Percentiles rank a stretch among this genome's conserved stretches.
These are phyloP conservation scores for Cephus pulcher DNA, from an alignment of 2,888 invertebrate species.

Conservation along the genomic window DNA sequence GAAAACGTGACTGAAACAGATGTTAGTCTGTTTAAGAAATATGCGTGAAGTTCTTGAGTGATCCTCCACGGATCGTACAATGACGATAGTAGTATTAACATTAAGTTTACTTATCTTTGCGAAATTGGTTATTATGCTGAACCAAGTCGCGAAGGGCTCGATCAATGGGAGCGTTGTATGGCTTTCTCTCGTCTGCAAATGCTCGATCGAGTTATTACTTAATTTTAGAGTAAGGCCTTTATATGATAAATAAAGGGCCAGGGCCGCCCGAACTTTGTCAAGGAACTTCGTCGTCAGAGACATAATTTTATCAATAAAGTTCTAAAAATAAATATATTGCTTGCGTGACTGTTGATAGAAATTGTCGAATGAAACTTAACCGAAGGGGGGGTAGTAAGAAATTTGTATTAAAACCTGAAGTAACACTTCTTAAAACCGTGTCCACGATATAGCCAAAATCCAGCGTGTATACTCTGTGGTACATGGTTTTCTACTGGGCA, in stretches of 20 bases:
- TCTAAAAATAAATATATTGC: constrained; percentile 19
- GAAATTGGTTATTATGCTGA: too few species aligned
- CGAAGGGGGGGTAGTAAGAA: constrained; percentile 9
- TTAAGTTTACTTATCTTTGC: neutral
- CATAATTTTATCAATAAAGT: constrained; percentile 51
- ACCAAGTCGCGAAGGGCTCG: too few species aligned
- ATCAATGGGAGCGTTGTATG: too few species aligned
- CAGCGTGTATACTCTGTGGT: constrained; percentile 11
- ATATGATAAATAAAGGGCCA: constrained; percentile 3
- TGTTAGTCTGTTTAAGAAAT: neutral
- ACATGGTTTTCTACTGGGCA: too few species aligned
- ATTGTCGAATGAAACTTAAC: neutral
- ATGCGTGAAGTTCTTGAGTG: too few species aligned
- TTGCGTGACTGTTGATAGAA: neutral
- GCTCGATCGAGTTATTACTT: constrained; percentile 29
- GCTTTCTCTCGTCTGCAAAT: too few species aligned
- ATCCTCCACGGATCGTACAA: neutral
- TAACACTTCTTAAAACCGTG: constrained; percentile 19
- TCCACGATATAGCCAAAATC: constrained; percentile 17
- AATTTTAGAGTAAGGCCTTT: constrained; percentile 1
- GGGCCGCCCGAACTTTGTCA: neutral
- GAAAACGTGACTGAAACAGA: neutral
- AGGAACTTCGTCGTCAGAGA: constrained; percentile 18
- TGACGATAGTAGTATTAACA: neutral
- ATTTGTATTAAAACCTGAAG: constrained; percentile 20